phyloP scores from a whole-genome alignment of 2,113 vertebrate species.

The Perccottus glenii region DNA sequence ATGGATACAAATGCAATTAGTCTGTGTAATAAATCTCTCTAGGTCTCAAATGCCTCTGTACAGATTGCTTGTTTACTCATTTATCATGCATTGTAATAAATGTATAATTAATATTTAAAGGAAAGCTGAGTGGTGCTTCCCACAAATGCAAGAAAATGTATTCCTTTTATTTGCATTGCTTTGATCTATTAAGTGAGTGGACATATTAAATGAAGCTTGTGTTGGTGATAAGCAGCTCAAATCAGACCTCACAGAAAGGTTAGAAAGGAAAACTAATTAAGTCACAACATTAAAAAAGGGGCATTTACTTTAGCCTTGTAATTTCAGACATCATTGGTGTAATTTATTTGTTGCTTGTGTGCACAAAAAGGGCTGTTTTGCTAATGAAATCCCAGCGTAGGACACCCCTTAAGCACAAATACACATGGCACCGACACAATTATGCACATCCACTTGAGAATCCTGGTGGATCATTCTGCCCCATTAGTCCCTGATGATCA shows the following conservation, averaged over 20 bases:
- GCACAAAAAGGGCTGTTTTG: slow-evolving; percentile 47
- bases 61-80: background rate
- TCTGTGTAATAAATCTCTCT: slow-evolving; percentile 3
- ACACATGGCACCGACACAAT: slow-evolving; percentile 6
- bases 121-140: background rate
- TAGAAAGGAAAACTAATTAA: slow-evolving; percentile 63
- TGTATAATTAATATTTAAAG: slow-evolving; percentile 15
- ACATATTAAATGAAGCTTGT: slow-evolving; percentile 24
- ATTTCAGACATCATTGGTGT: slow-evolving; percentile 65
- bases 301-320: slow-evolving; percentile 56
- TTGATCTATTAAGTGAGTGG: slow-evolving; percentile 28
- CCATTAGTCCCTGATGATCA: slow-evolving; percentile 56
- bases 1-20: slow-evolving; percentile 17
- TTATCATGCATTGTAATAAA: background rate
- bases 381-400: slow-evolving; percentile 55
- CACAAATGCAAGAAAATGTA: slow-evolving; percentile 10
- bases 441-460: slow-evolving; percentile 14
- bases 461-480: slow-evolving; percentile 43
- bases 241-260: slow-evolving; percentile 35
- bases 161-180: slow-evolving; percentile 22
- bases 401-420: slow-evolving; percentile 47
- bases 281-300: slow-evolving; percentile 56
- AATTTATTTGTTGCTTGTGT: slow-evolving; percentile 48
- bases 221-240: slow-evolving; percentile 41
- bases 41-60: slow-evolving; percentile 7